Evolutionary conservation across 2,888 invertebrate genomes (phyloP).

Genomic region (Crocallis elinguaria): DNA sequence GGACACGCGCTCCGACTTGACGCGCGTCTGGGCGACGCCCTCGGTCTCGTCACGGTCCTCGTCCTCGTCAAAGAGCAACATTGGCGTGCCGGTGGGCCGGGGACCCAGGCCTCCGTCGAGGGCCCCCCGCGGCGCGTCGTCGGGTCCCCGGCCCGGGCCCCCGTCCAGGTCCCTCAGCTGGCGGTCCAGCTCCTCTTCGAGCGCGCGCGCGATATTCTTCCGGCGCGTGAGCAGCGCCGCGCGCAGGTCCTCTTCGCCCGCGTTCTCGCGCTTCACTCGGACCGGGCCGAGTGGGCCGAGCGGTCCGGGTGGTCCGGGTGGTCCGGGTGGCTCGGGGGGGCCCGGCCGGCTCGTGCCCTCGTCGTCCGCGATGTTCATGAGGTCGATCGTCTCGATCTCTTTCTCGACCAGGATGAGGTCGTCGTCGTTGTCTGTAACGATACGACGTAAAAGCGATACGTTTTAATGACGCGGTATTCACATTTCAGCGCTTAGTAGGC

Average conservation of each 20-base stretch:
- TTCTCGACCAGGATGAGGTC: conserved; percentile 36
- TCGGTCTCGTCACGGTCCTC: background rate
- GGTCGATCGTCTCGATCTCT: conserved; percentile 37
- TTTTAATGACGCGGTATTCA: too few relatives aligned
- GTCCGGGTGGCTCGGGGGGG: background rate
- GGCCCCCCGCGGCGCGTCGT: background rate
- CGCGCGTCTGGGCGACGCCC: too few relatives aligned
- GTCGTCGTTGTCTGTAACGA: conserved; percentile 23
- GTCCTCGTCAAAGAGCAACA: too few relatives aligned
- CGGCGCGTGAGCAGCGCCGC: conserved; percentile 1
- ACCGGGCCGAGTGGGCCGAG: too few relatives aligned
- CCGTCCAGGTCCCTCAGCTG: conserved; percentile 9
- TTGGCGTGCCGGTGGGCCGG: too few relatives aligned
- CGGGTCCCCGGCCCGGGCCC: background rate
- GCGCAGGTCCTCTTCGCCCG: background rate
- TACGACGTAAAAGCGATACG: too few relatives aligned
- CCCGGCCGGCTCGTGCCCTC: background rate
- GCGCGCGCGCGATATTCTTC: conserved; percentile 1
- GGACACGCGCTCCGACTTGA: too few relatives aligned
- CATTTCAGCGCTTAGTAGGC: too few relatives aligned
- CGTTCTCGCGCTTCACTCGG: too few relatives aligned
- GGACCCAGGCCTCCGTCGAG: too few relatives aligned
- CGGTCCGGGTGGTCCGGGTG: background rate
- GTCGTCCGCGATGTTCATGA: conserved; percentile 15
- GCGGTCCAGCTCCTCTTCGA: conserved; percentile 8